Evolutionary conservation across 2,888 invertebrate genomes (phyloP), one percentile per base, ranked within the genome.

Genomic region (Lagria hirta): DNA sequence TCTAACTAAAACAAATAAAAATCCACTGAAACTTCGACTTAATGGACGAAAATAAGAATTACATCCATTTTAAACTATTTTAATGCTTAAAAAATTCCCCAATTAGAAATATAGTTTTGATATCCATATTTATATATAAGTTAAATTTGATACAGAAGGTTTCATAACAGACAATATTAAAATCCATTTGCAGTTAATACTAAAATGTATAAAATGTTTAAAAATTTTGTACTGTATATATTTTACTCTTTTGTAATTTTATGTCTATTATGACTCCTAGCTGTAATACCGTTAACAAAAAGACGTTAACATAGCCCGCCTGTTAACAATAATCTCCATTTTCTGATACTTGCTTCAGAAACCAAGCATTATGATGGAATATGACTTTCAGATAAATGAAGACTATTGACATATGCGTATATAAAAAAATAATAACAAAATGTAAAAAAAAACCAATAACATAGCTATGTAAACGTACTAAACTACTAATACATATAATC

Each of bases 401-500:
- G 37, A 42, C 42, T 37, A 40, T 42, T 35, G 28, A 10, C 29
- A 12, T 26, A 46, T 32, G n/a, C 24, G 26, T 29, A 18, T 34
- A 28, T 16, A 46, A 45, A 34, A 46, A 38, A 24, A 11, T 26
- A 33, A 42, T 38, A 43, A 43, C 24, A 37, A 33, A 48, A 49
- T 49, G 42, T 43, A 44, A 52, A 55, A n/a, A n/a, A n/a, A 54
- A 59, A 59, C 55, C 54, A 57, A 58, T 58, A 59, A 58, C 57
- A 58, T 57, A 57, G 49, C 55, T 58, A 55, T 52, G 48, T 58
- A 52, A 58, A 60, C 54, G 51, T 53, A 51, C 60, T 58, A 58
- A 51, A 54, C 55, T 60, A 58, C 55, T 54, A 60, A 55, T 48
- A 60, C 56, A 58, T 56, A 54, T 48, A 42, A 48, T 53, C 53